These are phyloP conservation scores for Ondatra zibethicus DNA, from an alignment of 2,113 vertebrate genomes.

Conservation along the genomic window DNA sequence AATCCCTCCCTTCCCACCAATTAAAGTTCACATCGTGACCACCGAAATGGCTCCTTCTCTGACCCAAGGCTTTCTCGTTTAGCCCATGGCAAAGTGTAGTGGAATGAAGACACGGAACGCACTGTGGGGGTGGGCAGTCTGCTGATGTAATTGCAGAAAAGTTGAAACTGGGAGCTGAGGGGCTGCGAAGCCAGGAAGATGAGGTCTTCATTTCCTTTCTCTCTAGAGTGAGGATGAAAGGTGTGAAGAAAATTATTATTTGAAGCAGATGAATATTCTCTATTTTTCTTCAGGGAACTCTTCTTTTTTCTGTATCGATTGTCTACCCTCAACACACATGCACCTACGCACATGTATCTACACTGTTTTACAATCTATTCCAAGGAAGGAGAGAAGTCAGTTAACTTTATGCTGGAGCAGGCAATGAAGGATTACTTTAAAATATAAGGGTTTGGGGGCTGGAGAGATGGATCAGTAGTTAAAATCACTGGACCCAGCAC, in stretches of 20 bases:
- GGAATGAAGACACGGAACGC: neutral
- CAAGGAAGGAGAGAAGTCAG: neutral
- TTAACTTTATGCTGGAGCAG: constrained; percentile 18
- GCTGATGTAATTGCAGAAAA: neutral
- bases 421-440: neutral
- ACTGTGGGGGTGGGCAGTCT: neutral
- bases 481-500: neutral
- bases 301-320: neutral
- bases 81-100: neutral
- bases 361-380: neutral
- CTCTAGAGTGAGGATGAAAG: neutral
- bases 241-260: constrained; percentile 48
- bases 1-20: neutral
- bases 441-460: neutral
- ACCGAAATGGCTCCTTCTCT: neutral
- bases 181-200: neutral
- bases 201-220: neutral
- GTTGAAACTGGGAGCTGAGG: neutral
- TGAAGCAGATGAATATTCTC: constrained; percentile 2
- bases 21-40: neutral
- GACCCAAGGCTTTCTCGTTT: neutral
- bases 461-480: neutral
- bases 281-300: neutral
- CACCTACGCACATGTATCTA: no score
- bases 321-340: neutral